Evolutionary conservation across 2,888 invertebrate genomes (phyloP).

Genomic region (Clunio marinus): DNA sequence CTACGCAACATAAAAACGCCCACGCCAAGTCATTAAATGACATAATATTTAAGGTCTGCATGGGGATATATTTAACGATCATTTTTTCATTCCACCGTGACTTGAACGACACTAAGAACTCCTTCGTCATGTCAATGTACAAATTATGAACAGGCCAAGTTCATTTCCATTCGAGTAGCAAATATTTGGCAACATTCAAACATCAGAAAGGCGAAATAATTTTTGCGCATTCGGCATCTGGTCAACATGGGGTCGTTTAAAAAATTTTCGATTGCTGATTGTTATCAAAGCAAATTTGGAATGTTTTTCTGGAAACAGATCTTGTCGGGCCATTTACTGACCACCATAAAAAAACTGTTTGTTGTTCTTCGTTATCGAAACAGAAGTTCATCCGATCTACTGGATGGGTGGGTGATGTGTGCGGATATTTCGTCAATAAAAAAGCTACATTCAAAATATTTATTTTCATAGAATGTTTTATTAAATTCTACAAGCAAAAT

Average conservation of each 20-base stretch:
- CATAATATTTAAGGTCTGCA: neutral
- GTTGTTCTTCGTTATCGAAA: neutral
- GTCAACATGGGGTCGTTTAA: neutral
- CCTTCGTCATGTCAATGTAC: neutral
- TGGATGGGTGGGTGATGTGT: neutral
- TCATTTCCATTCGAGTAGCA: neutral
- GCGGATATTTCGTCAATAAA: neutral
- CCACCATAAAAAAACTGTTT: slow-evolving; percentile 4
- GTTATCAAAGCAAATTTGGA: neutral
- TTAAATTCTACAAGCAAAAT: too few relatives aligned
- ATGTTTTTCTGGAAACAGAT: neutral
- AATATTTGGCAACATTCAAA: neutral
- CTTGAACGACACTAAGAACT: neutral
- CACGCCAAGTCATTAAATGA: slow-evolving; percentile 1
- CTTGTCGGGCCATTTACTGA: neutral
- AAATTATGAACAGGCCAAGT: neutral
- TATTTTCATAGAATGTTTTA: too few relatives aligned
- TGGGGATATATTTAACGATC: too few relatives aligned
- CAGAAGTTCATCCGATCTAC: neutral
- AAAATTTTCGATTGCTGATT: neutral
- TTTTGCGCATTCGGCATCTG: slow-evolving; percentile 4
- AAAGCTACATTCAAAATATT: too few relatives aligned
- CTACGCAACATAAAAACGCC: slow-evolving; percentile 6
- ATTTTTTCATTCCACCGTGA: neutral
- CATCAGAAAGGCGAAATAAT: neutral